Evolutionary conservation across 2,888 invertebrate genomes (phyloP), one percentile per base, ranked within the genome.

Genomic region (Nomada ferruginata): DNA sequence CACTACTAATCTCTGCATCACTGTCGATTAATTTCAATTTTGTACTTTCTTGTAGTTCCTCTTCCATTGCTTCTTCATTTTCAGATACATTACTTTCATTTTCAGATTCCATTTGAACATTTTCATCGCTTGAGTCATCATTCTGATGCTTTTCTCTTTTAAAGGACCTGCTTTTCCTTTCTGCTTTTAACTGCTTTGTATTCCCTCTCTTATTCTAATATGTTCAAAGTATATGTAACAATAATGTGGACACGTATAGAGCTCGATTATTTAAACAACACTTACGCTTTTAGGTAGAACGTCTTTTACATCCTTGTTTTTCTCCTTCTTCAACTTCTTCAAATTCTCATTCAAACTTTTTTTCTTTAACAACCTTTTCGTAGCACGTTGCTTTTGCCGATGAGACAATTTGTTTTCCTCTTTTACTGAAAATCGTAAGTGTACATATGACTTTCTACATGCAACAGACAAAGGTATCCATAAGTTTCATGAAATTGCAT

Each of bases 371-470:
- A 93, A 91, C 70, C 97, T 94, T 85, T 96, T 96, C 9, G 94
- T 95, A 13, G 95, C 95, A 65, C 97, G 94, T 91, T 96, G 96
- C 88, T 96, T 96, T 89, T 97, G 97, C 72, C 96, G 95, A 89
- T 96, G 97, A 83, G 96, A 96, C 20, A 97, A 91, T 86, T 94
- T 96, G n/a, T 92, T 93, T 44, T 93, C 92, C 44, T 94, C 94
- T 82, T 95, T 95, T 72, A 95, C 95, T 89, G 89, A 86, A 85
- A 82, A 42, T 44, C 0, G 15, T 15, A 65, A 61, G 23, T 4
- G n/a, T 7, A 61, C 26, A 13, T 11, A 26, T 65, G 23, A 50
- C n/a, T 50, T 60, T 50, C 18, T 20, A n/a, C 0, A 47, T 1
- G 44, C 11, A 23, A 18, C 15, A 61, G 18, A 63, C 23, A n/a